These are phyloP conservation scores for Anoplopoma fimbria DNA, from an alignment of 2,113 vertebrate species.

Conservation along the genomic window DNA sequence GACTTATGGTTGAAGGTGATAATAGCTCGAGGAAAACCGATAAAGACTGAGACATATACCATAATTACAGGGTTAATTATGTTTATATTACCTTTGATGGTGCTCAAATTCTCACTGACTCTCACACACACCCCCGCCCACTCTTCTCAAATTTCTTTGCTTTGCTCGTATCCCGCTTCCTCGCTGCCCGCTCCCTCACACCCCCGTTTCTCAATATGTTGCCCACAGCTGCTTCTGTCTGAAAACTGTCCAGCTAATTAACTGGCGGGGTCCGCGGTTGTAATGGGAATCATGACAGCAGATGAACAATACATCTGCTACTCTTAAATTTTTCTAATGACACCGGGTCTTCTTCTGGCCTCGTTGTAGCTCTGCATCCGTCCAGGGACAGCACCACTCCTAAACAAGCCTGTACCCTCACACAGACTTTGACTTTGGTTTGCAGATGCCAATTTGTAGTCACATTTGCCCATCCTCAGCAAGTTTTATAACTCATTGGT, in stretches of 20 bases:
- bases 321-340: conserved; percentile 69
- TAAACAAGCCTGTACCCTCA: conserved; percentile 11
- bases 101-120: conserved; percentile 54
- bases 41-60: conserved; percentile 68
- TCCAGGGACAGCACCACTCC: conserved; percentile 29
- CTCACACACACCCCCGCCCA: conserved; percentile 27
- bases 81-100: conserved; percentile 76
- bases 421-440: conserved; percentile 47
- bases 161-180: conserved; percentile 42
- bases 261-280: conserved; percentile 70
- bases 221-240: conserved; percentile 80
- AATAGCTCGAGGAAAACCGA: conserved; percentile 69
- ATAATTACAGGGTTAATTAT: conserved; percentile 79
- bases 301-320: conserved; percentile 80
- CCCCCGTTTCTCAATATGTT: conserved; percentile 77
- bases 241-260: conserved; percentile 83
- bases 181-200: conserved; percentile 59
- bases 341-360: conserved; percentile 54
- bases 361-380: conserved; percentile 12
- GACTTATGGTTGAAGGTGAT: conserved; percentile 72
- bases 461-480: conserved; percentile 1
- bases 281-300: conserved; percentile 79
- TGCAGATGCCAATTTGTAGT: conserved; percentile 15
- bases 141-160: conserved; percentile 35
- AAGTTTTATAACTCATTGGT: conserved; percentile 7